Evolutionary conservation across 2,888 invertebrate species (phyloP), one percentile per base, ranked within the genome.

Genomic region (Hanleya hanleyi): DNA sequence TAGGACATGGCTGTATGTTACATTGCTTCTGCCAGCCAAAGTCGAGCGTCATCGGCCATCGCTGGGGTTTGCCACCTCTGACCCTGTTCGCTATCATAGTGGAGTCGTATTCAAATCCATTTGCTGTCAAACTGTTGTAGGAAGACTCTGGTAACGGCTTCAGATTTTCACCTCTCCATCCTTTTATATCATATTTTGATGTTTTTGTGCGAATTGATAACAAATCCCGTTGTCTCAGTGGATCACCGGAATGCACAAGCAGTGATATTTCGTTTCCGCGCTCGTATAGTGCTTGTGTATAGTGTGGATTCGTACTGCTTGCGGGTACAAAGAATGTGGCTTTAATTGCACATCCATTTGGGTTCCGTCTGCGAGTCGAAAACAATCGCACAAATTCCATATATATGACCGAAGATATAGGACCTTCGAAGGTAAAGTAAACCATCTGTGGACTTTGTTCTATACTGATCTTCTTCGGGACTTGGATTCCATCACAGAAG

Each of bases 391-490:
- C 69, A 64, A 83, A 74, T 70, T 81, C 81, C 7, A 78, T 73
- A 61, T 79, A 80, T 2, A 81, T 73, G 15, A 78, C 74, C 32
- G 78, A 78, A 51, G 83, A 81, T 1, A 84, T 71, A 32, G 76
- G 78, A 6, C 83, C 84, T 57, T 84, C 84, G 7, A 83, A 71
- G 0, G 83, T 81, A 29, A 84, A 76, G 69, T 81, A 82, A 0
- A 84, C 80, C 15, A 84, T 83, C 47, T 84, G 84, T 3, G 84
- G 84, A 26, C 77, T 74, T 7, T 83, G 65, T 9, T 41, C 37
- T 1, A 64, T 77, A 51, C 69, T 75, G 1, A 80, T 61, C 12
- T 69, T 73, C 5, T 74, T 76, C 9, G 64, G 64, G 22, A 35
- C 26, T 35, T 37, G 37, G 15, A 18, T 37, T 2, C 38, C 64